Base-by-base conservation (phyloP, 1,140 invertebrate genomes). In the Lepidurus packardi region DNA sequence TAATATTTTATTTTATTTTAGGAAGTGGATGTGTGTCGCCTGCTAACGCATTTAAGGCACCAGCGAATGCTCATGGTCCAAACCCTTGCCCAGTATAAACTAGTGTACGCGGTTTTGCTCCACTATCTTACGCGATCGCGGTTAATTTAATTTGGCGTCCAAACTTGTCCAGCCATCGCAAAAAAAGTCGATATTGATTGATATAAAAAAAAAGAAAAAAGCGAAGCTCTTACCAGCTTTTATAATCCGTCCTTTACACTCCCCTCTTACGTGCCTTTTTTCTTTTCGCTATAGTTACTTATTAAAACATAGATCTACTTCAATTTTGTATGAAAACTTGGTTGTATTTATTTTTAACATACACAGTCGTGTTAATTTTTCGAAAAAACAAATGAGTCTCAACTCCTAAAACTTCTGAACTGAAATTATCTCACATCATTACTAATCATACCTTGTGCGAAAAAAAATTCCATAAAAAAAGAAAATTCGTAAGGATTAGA, bases 41-140 rank as follows among this genome's bases (percentile, higher is more conserved):
- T 93, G 0, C 89, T 95, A 43, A 88, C 88, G 43, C 86, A 92
- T 79, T 87, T 95, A 25, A 88, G 94, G 73, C 90, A 93, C 82
- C 94, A 96, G 83, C 86, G 94, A 77, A 94, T 94, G 84, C 89
- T 91, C 81, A 92, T 95, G 85, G 91, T 96, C 74, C 93, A 94
- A 85, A 94, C 93, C 73, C 88, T 94, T 73, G 90, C 92, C 75
- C 94, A 96, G 84, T 97, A 96, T 86, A 90, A 91, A 82, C 95
- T 96, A 84, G 90, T 96, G n/a, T 93, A 96, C 83, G 90, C 90
- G 81, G 87, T 94, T 44, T 87, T 97, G 21, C 90, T 94, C 75
- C 90, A 92, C 80, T 95, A 96, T 85, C 84, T 96, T 65, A 93
- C 93, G 82, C 92, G 93, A 81, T 94, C 93, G 44, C 85, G 94